Evolutionary conservation across 2,888 invertebrate species (phyloP), one percentile per base, ranked within the genome.

Genomic region (Laspeyria flexula): DNA sequence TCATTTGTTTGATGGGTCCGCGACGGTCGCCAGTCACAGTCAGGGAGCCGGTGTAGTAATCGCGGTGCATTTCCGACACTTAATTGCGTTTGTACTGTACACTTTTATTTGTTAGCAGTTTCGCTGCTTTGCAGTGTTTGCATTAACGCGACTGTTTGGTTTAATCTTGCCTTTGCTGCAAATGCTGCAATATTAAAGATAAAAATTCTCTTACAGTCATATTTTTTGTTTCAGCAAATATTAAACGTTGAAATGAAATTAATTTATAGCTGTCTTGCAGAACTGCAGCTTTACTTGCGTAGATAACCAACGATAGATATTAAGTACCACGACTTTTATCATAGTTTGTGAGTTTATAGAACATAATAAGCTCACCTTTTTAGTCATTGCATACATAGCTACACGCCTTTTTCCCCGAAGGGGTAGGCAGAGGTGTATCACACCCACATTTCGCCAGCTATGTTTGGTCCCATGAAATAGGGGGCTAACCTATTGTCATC

Each of bases 1-100:
- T 62, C 40, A 65, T 65, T 71, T 60, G 49, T 60, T 48, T 55
- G 54, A 65, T 52, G 43, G 47, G 43, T 44, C 27, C 45, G 41
- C 43, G 50, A 31, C 34, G 15, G n/a, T 27, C 31, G 38, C 33
- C 30, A 45, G 33, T 42, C 30, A 43, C 31, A 18, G 25, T 4
- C 25, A 21, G 25, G 4, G 13, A 7, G 15, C 6, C 31, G 30
- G 30, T 0, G 11, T 11, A 1, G 43, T 54, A 59, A 58, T 47
- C 53, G 54, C 11, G n/a, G n/a, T 52, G 49, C 49, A 59, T 29
- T 49, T 44, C 35, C 47, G 41, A 23, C 35, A 47, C 34, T 58
- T 65, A 43, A 55, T 65, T 55, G 47, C 43, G 23, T 34, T 27
- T 34, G 16, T 38, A 11, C 40, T 42, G 34, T n/a, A 0, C 23